Percentiles rank a stretch among this genome's conserved stretches.
These are phyloP conservation scores for Siderastrea radians DNA, from an alignment of 92 coral and sea anemone genomes.

Conservation along the genomic window DNA sequence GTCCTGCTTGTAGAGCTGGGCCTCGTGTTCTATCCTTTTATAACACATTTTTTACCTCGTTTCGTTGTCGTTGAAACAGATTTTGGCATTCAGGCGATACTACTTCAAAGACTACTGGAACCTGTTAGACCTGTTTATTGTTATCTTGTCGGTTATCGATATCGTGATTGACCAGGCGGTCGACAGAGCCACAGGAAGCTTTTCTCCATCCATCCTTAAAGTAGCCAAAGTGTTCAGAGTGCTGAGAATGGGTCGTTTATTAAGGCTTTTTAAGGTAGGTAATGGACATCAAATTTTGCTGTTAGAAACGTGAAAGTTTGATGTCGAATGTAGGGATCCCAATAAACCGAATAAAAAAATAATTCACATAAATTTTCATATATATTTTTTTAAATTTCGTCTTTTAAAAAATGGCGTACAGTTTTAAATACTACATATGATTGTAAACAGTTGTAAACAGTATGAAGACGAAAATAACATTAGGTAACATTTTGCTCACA, in stretches of 20 bases:
- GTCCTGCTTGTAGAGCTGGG: neutral
- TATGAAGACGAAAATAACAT: no score
- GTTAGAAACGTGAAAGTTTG: no score
- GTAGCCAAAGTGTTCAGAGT: constrained; percentile 93
- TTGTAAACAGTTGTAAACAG: no score
- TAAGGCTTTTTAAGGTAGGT: constrained; percentile 93
- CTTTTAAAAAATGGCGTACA: no score
- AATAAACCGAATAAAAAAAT: no score
- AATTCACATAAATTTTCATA: no score
- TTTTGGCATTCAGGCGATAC: constrained; percentile 83
- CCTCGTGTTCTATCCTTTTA: neutral
- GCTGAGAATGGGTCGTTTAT: constrained; percentile 94
- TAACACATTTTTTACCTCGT: neutral
- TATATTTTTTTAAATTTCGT: no score
- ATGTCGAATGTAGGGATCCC: no score
- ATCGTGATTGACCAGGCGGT: constrained; percentile 90
- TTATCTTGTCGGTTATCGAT: constrained; percentile 87
- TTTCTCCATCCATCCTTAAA: constrained; percentile 93
- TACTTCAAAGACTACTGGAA: constrained; percentile 98
- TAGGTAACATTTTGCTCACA: no score
- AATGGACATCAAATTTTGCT: neutral
- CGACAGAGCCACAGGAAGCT: constrained; percentile 81
- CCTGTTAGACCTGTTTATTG: constrained; percentile 89
- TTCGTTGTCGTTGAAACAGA: constrained; percentile 24
- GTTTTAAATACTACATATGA: no score